Base-by-base conservation (phyloP, 2,797 vertebrate species). In the Glossophaga mutica region DNA sequence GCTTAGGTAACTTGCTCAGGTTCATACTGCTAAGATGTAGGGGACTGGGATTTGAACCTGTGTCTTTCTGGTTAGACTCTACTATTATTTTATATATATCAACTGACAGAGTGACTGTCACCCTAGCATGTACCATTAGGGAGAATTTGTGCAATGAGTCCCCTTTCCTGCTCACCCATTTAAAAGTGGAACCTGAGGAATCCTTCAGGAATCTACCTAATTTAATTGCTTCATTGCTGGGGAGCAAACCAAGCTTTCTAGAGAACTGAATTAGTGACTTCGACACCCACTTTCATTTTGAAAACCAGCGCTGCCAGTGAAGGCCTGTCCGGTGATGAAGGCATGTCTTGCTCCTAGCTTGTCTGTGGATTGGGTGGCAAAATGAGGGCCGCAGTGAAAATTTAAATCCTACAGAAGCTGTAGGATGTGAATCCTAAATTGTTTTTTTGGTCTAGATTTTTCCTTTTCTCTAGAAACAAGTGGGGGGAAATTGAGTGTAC, bases 391-490 rank as follows among this genome's bases (percentile, higher is more conserved):
- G 68, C 37, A 11, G 1, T 39, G 15, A 37, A 73, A 78, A 71
- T 37, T 34, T 68, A 32, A 16, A 46, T 48, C 59, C 81, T 37
- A 37, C 39, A 67, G 37, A 94, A 77, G 48, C 29, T 44, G 0
- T 29, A 84, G 86, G 39, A 59, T 55, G 19, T 77, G 67, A 70
- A 65, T 50, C 18, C 71, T 76, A 15, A n/a, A 37, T 39, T 37
- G 70, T 21, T 37, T 87, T 52, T 96, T 83, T 70, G 37, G 37
- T 87, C 32, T 77, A 34, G 42, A 71, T 67, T 65, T 86, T 91
- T 91, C 32, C 37, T 90, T 87, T 91, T 73, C 29, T 88, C 62
- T 81, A 55, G 26, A 95, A 88, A 79, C n/a, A 52, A 78, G 42
- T 86, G 59, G 32, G 39, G 10, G 6, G 5, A 71, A 50, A n/a